Base-by-base conservation (phyloP, 2,113 vertebrate species). In the Oryzias melastigma region DNA sequence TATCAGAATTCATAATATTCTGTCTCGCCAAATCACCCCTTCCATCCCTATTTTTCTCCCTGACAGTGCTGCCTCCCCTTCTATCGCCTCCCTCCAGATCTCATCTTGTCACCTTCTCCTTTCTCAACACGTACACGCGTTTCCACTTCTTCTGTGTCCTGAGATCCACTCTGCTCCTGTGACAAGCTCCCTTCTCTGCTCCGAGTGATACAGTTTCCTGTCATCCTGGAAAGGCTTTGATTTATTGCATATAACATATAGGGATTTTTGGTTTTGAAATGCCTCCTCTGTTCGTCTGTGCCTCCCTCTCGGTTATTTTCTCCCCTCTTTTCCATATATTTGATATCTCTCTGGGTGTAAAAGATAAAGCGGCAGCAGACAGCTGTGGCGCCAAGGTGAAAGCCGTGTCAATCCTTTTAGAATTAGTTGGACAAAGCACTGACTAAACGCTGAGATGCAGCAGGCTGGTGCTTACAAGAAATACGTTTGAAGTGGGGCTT, bases 161-260 rank as follows among this genome's bases (percentile, higher is more conserved):
- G 40, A 73, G 59, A 74, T 71, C 69, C 61, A 10, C 69, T 3
- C 51, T 27, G 27, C 71, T 68, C 42, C 68, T 20, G 2, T 62
- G 67, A 75, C 78, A 80, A 68, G 64, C 68, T 65, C 74, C 53
- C 43, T 3, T 0, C 44, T 65, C 52, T 68, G 48, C 69, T 22
- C 7, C 61, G 64, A 74, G 51, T 18, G 44, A 77, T 68, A 53
- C 60, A 20, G 20, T 73, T 78, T 74, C 47, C 73, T 85, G 73
- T 82, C 80, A 61, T 73, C 51, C 67, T 46, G 35, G 69, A 62
- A 76, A 70, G 59, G 51, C 72, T 78, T 65, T 86, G 87, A 89
- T 90, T 87, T 86, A 90, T 90, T 67, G 71, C 82, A 58, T 62
- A 77, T 85, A 73, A 67, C 57, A 73, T 70, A 64, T 51, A 60